Conservation (phyloP, 2,888 invertebrate genomes). For the Merodon equestris region DNA sequence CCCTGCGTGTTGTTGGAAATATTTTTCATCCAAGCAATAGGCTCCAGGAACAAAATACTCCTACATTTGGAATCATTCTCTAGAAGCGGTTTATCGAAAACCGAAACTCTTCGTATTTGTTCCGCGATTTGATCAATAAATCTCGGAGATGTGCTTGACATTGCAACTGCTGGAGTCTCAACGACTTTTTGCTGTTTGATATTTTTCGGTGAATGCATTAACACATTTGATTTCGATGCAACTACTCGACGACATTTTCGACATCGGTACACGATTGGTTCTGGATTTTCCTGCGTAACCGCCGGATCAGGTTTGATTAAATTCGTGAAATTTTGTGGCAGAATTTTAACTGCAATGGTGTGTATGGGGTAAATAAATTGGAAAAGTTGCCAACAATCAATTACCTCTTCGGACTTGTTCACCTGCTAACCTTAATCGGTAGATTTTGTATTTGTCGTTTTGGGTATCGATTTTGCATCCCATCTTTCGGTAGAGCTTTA, state of each 20-base stretch:
- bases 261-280: constrained; percentile 91
- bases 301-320: constrained; percentile 90
- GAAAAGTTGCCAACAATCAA: too few species aligned
- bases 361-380: neutral
- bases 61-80: constrained; percentile 81
- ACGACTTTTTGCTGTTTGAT: constrained; percentile 12
- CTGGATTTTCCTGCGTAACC: constrained; percentile 86
- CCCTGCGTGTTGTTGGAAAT: constrained; percentile 86
- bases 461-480: constrained; percentile 84
- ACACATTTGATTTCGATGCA: constrained; percentile 89
- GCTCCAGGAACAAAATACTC: constrained; percentile 92
- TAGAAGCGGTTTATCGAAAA: constrained; percentile 56
- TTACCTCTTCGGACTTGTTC: constrained; percentile 88
- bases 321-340: constrained; percentile 88
- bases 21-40: constrained; percentile 92
- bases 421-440: constrained; percentile 88
- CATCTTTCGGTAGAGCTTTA: constrained; percentile 90
- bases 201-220: constrained; percentile 82
- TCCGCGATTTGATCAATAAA: constrained; percentile 75
- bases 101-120: constrained; percentile 73
- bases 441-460: constrained; percentile 86
- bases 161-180: constrained; percentile 5
- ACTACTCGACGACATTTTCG: constrained; percentile 89
- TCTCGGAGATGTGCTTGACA: constrained; percentile 65
- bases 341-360: constrained; percentile 84